Evolutionary conservation across 2,888 invertebrate genomes (phyloP).

Genomic region (Peribatodes rhomboidaria): DNA sequence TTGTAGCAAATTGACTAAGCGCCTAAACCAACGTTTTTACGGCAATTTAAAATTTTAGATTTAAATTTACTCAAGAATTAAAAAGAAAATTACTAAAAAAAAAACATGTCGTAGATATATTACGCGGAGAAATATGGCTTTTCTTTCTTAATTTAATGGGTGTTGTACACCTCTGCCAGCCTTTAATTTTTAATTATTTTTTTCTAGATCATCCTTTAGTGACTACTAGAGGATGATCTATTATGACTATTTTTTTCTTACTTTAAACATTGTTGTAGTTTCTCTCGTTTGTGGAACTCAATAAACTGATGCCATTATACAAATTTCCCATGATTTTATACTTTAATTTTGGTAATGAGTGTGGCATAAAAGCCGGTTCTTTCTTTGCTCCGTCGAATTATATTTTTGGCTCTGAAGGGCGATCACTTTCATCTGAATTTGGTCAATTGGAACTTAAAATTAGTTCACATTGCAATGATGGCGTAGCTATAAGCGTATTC

Average conservation of each 20-base stretch:
- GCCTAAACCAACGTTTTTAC: background rate
- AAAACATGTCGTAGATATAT: no score
- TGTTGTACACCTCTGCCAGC: no score
- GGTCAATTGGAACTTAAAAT: conserved; percentile 45
- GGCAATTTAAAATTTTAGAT: background rate
- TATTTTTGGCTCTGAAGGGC: conserved; percentile 51
- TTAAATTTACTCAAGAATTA: background rate
- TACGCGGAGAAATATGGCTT: no score
- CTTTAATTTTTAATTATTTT: no score
- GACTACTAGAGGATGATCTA: no score
- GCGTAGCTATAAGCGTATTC: no score
- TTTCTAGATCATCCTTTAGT: no score
- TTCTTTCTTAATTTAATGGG: no score
- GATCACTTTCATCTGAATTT: conserved; percentile 52
- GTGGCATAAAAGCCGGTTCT: conserved; percentile 43
- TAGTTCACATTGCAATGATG: conserved; percentile 13
- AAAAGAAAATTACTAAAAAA: no score
- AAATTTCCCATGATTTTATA: conserved; percentile 53
- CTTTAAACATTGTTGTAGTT: conserved; percentile 49
- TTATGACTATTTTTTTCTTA: conserved; percentile 43
- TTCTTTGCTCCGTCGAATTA: conserved; percentile 47
- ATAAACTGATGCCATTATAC: conserved; percentile 51
- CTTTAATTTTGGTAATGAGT: conserved; percentile 43
- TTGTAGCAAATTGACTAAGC: background rate
- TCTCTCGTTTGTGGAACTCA: conserved; percentile 39